Evolutionary conservation across 1,140 invertebrate species (phyloP).

Genomic region (Cylas formicarius): DNA sequence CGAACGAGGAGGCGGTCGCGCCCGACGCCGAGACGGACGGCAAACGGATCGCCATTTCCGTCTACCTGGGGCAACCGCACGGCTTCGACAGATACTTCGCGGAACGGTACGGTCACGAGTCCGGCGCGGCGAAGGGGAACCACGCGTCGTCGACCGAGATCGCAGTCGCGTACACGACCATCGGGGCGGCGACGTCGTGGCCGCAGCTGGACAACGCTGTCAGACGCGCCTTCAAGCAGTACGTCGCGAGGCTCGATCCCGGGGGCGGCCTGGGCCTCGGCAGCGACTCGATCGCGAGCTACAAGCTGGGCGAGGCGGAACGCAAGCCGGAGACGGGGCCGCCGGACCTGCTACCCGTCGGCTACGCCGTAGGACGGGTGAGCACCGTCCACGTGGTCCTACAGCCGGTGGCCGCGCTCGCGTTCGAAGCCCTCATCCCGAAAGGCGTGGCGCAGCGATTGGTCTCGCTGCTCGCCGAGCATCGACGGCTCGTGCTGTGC

Average conservation of each 20-base stretch:
- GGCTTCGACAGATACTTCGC: slow-evolving; percentile 53
- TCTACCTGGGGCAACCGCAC: slow-evolving; percentile 75
- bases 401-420: slow-evolving; percentile 84
- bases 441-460: slow-evolving; percentile 88
- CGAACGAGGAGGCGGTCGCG: slow-evolving; percentile 51
- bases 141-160: slow-evolving; percentile 52
- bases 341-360: slow-evolving; percentile 86
- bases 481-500: slow-evolving; percentile 88
- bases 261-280: slow-evolving; percentile 82
- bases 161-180: slow-evolving; percentile 79
- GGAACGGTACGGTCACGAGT: slow-evolving; percentile 50
- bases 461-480: slow-evolving; percentile 75
- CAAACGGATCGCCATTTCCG: slow-evolving; percentile 75
- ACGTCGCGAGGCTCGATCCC: slow-evolving; percentile 86
- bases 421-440: slow-evolving; percentile 94
- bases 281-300: slow-evolving; percentile 81
- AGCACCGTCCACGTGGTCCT: slow-evolving; percentile 74
- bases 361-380: slow-evolving; percentile 85
- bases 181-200: slow-evolving; percentile 92
- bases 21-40: slow-evolving; percentile 69
- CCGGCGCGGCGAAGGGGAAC: slow-evolving; percentile 28
- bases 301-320: slow-evolving; percentile 85
- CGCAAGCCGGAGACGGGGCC: slow-evolving; percentile 56
- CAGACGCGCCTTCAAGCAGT: slow-evolving; percentile 89
- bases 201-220: slow-evolving; percentile 87